Evolutionary conservation across 2,797 vertebrate species (phyloP).

Genomic region (Rhinogobio ventralis): DNA sequence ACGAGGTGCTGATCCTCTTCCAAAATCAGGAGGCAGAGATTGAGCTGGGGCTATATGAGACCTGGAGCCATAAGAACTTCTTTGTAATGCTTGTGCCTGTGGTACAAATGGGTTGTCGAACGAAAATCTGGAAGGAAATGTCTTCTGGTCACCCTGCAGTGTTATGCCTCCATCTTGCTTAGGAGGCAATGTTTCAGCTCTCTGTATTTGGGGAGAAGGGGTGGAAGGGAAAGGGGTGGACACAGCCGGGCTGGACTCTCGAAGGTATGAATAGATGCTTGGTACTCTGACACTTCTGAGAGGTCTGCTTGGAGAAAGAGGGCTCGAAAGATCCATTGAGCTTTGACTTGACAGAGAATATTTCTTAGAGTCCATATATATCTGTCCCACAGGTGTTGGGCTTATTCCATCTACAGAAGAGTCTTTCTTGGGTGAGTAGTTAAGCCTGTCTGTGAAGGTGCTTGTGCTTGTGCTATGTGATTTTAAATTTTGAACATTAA

Average conservation of each 20-base stretch:
- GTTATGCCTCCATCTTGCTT: slow-evolving; percentile 15
- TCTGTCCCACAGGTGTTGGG: slow-evolving; percentile 68
- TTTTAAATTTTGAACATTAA: background rate
- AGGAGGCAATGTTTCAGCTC: slow-evolving; percentile 46
- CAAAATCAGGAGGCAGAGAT: slow-evolving; percentile 71
- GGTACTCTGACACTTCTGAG: slow-evolving; percentile 56
- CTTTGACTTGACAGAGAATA: slow-evolving; percentile 50
- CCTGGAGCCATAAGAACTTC: slow-evolving; percentile 43
- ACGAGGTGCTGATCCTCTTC: slow-evolving; percentile 67
- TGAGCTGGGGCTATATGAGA: slow-evolving; percentile 48
- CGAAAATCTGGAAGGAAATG: slow-evolving; percentile 41
- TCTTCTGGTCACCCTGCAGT: slow-evolving; percentile 19
- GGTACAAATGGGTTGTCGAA: slow-evolving; percentile 58
- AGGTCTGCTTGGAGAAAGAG: slow-evolving; percentile 58
- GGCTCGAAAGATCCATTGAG: slow-evolving; percentile 44
- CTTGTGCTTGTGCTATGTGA: slow-evolving; percentile 36
- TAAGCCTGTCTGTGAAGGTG: slow-evolving; percentile 61
- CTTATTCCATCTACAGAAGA: slow-evolving; percentile 57
- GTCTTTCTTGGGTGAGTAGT: slow-evolving; percentile 59
- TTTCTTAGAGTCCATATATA: slow-evolving; percentile 62
- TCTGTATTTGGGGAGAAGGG: slow-evolving; percentile 31
- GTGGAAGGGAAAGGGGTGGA: slow-evolving; percentile 52
- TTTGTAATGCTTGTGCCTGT: slow-evolving; percentile 3
- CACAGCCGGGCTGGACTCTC: slow-evolving; percentile 62
- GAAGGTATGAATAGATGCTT: slow-evolving; percentile 72